Evolutionary conservation across 2,113 vertebrate genomes (phyloP).

Genomic region (Geococcyx californianus): DNA sequence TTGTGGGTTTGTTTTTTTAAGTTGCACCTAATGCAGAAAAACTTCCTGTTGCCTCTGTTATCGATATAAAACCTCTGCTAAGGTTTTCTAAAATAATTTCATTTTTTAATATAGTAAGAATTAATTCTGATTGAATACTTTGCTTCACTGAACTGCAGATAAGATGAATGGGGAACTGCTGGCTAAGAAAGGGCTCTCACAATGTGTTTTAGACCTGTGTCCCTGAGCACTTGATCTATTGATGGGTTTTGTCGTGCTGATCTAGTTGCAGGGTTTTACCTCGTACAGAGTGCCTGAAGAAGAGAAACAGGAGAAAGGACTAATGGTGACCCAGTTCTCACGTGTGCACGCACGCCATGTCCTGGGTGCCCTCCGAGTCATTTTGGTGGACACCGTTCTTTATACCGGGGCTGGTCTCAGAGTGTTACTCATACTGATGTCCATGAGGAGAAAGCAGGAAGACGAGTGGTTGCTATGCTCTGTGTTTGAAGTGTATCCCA

Average conservation of each 20-base stretch:
- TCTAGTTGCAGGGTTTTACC: constrained; percentile 25
- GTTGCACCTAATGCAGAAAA: neutral
- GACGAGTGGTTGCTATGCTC: neutral
- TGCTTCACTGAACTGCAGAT: constrained; percentile 14
- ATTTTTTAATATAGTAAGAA: neutral
- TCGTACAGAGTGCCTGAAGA: neutral
- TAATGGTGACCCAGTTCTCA: neutral
- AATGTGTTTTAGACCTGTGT: neutral
- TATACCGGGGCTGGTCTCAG: neutral
- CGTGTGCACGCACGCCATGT: rapidly evolving
- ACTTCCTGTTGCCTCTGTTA: neutral
- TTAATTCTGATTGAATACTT: constrained; percentile 8
- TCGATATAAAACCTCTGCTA: neutral
- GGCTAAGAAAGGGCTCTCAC: constrained; percentile 10
- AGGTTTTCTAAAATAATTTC: constrained; percentile 1
- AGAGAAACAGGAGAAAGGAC: neutral
- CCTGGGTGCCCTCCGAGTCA: neutral
- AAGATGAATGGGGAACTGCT: constrained; percentile 49
- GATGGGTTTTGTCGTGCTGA: neutral
- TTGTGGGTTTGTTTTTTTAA: neutral
- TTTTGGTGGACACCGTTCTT: neutral
- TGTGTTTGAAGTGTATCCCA: neutral
- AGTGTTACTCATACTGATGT: neutral
- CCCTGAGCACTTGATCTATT: constrained; percentile 33
- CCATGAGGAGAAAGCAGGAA: neutral